phyloP scores from a whole-genome alignment of 1,140 invertebrate genomes.

The Brachionus paranguensis region DNA sequence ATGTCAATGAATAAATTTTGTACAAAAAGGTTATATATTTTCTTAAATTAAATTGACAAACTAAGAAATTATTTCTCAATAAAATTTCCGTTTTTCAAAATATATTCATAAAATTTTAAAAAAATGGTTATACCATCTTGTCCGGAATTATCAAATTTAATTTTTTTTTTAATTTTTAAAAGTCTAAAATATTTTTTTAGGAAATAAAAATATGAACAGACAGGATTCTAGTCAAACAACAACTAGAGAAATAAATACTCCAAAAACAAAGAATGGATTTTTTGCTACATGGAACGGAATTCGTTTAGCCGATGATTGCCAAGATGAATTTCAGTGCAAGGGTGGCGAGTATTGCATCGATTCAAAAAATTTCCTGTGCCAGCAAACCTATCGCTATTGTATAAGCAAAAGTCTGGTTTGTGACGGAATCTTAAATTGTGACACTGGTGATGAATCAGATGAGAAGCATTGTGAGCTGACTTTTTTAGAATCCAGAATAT shows the following conservation, averaged over 20 bases:
- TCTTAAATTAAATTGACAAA: too few species aligned
- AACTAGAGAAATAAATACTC: background rate
- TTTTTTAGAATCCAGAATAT: conserved; percentile 29
- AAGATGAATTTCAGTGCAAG: conserved; percentile 40
- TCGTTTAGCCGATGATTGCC: conserved; percentile 4
- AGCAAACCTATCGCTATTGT: conserved; percentile 13
- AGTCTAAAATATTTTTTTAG: background rate
- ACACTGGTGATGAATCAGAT: conserved; percentile 31
- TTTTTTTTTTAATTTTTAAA: too few species aligned
- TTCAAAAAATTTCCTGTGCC: conserved; percentile 37
- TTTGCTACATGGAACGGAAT: conserved; percentile 41
- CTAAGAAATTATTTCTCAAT: too few species aligned
- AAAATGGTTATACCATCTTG: too few species aligned
- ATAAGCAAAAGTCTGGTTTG: conserved; percentile 15
- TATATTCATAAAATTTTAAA: too few species aligned
- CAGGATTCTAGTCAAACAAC: background rate
- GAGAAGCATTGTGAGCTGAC: conserved; percentile 31
- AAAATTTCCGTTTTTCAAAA: too few species aligned
- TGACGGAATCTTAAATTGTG: conserved; percentile 39
- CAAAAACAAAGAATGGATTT: conserved; percentile 27
- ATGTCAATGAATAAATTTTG: too few species aligned
- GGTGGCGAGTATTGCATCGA: conserved; percentile 39
- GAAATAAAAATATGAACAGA: background rate
- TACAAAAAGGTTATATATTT: too few species aligned
- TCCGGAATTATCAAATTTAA: too few species aligned